phyloP scores from a whole-genome alignment of 2,113 vertebrate species.

The Calidris pygmaea region DNA sequence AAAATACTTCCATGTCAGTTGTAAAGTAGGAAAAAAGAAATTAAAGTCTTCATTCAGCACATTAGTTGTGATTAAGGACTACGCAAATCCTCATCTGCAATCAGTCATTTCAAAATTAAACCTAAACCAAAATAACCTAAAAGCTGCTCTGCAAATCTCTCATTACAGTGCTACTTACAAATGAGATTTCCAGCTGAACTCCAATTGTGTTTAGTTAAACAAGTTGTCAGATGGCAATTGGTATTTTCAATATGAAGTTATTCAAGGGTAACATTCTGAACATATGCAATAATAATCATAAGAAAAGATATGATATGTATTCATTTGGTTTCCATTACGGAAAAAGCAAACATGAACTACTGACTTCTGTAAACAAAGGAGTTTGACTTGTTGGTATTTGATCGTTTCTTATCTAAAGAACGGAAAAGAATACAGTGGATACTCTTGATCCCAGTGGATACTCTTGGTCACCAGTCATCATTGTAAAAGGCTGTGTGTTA shows the following conservation, averaged over 20 bases:
- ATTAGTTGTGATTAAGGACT: not conserved
- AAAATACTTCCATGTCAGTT: not conserved
- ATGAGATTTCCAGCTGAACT: not conserved
- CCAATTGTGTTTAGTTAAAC: slow-evolving; percentile 14
- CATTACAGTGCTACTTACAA: slow-evolving; percentile 12
- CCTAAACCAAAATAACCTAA: not conserved
- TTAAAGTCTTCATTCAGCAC: not conserved
- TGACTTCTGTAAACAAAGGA: not conserved
- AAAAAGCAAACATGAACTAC: not conserved
- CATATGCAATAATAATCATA: slow-evolving; percentile 5
- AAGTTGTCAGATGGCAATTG: not conserved
- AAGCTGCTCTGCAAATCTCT: slow-evolving; percentile 1
- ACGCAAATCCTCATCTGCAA: not conserved
- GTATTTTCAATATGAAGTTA: slow-evolving; percentile 14
- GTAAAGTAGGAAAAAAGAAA: not conserved
- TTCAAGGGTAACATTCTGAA: slow-evolving; percentile 19
- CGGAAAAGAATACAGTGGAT: not conserved
- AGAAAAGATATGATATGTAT: not conserved
- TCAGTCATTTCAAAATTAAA: slow-evolving; percentile 11
- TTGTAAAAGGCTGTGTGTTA: not conserved
- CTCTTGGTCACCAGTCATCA: not conserved
- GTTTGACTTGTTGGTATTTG: not conserved
- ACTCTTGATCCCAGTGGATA: not conserved
- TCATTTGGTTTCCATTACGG: slow-evolving; percentile 12
- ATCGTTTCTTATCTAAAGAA: not conserved